Percentiles rank a stretch among this genome's conserved stretches.
Evolutionary conservation across 1,140 invertebrate species (phyloP).

Genomic region (Temnothorax longispinosus): DNA sequence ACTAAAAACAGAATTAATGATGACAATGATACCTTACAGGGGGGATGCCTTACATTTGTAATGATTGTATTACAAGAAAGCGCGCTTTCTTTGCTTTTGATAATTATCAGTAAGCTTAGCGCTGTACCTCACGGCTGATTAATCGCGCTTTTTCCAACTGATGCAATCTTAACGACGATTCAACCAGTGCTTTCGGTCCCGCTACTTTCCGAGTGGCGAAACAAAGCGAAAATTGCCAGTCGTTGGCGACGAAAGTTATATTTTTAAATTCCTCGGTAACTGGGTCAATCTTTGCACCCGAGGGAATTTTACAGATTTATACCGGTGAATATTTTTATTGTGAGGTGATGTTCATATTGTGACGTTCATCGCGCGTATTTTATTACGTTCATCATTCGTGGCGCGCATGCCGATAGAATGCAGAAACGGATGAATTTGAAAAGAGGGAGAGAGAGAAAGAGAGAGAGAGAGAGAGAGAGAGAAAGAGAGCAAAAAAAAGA

Average conservation of each 20-base stretch:
- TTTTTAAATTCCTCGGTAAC: constrained; percentile 35
- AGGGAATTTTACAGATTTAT: constrained; percentile 45
- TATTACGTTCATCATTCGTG: constrained; percentile 20
- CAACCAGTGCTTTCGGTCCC: constrained; percentile 51
- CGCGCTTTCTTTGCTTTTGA: constrained; percentile 18
- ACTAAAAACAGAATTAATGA: constrained; percentile 55
- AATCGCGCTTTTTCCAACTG: constrained; percentile 57
- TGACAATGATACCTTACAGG: constrained; percentile 43
- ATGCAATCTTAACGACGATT: constrained; percentile 61
- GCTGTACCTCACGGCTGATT: constrained; percentile 49
- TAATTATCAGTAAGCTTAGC: constrained; percentile 50
- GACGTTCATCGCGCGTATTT: constrained; percentile 41
- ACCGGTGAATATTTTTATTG: constrained; percentile 17
- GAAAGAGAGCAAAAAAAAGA: neutral
- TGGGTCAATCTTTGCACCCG: constrained; percentile 38
- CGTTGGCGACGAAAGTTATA: constrained; percentile 55
- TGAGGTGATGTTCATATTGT: neutral
- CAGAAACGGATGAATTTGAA: neutral
- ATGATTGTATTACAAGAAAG: constrained; percentile 57
- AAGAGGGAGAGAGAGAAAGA: neutral
- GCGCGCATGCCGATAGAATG: neutral
- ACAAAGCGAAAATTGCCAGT: constrained; percentile 56
- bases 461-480: too few species aligned
- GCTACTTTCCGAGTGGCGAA: constrained; percentile 47
- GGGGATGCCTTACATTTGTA: constrained; percentile 50